Percentiles rank a stretch among this genome's conserved stretches.
Evolutionary conservation across 2,113 vertebrate species (phyloP).

Genomic region (Pan paniscus): DNA sequence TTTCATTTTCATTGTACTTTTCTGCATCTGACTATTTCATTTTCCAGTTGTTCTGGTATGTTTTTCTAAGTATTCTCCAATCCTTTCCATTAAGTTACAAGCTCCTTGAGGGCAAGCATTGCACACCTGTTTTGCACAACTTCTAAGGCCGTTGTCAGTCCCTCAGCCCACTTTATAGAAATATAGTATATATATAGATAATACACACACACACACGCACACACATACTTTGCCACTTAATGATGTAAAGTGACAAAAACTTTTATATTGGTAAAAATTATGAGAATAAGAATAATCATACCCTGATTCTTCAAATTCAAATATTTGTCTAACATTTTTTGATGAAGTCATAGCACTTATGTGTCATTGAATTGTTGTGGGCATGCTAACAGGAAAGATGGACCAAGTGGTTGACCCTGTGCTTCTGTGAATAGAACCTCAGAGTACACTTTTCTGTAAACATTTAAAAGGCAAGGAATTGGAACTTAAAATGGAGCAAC

Average conservation of each 20-base stretch:
- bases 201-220: neutral
- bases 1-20: neutral
- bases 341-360: neutral
- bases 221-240: neutral
- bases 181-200: neutral
- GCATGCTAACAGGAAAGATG: neutral
- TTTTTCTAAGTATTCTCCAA: neutral
- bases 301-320: neutral
- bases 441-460: neutral
- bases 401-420: neutral
- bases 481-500: neutral
- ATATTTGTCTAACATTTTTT: neutral
- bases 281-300: neutral
- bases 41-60: neutral
- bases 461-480: constrained; percentile 33
- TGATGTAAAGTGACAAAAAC: neutral
- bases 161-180: neutral
- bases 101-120: neutral
- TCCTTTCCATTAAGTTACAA: neutral
- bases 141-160: neutral
- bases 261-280: neutral
- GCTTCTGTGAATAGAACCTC: neutral
- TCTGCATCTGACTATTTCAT: neutral
- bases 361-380: neutral
- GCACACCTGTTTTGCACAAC: neutral